These are phyloP conservation scores for Limonius californicus DNA, from an alignment of 1,140 invertebrate genomes.

Conservation along the genomic window DNA sequence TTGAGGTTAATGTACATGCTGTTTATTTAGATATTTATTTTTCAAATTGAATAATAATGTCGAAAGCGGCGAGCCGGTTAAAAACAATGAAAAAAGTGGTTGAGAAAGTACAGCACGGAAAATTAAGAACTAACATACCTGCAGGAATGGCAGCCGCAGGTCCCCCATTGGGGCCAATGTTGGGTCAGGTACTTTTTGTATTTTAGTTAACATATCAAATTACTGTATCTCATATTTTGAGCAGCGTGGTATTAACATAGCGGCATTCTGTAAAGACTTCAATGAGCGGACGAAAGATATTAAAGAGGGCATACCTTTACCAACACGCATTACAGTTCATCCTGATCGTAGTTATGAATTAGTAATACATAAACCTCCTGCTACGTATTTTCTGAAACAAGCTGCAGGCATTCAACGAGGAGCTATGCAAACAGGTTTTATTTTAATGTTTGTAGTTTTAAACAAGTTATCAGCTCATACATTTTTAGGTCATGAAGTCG, in stretches of 20 bases:
- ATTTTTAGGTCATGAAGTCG: constrained; percentile 60
- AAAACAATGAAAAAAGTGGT: constrained; percentile 64
- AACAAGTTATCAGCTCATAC: too few species aligned
- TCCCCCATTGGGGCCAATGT: constrained; percentile 85
- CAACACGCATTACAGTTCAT: constrained; percentile 77
- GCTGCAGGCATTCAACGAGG: constrained; percentile 88
- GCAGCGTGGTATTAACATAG: constrained; percentile 93
- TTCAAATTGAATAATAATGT: constrained; percentile 53
- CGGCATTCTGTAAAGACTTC: constrained; percentile 96
- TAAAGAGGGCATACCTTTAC: constrained; percentile 89
- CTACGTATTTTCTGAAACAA: constrained; percentile 86
- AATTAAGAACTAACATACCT: constrained; percentile 74
- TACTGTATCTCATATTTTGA: constrained; percentile 30
- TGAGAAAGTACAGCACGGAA: constrained; percentile 72
- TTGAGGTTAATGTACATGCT: not conserved
- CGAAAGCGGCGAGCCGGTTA: constrained; percentile 62
- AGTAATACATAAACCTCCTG: constrained; percentile 78
- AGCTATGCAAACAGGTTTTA: constrained; percentile 69
- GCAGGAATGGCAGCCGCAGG: constrained; percentile 82
- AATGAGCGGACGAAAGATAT: constrained; percentile 91
- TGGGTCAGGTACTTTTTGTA: constrained; percentile 71
- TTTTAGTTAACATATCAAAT: not conserved
- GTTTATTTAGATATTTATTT: not conserved
- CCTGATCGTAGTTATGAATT: constrained; percentile 85
- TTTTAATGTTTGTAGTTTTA: constrained; percentile 1